These are phyloP conservation scores for Nannoperca australis DNA, from an alignment of 2,797 vertebrate genomes.

Conservation along the genomic window DNA sequence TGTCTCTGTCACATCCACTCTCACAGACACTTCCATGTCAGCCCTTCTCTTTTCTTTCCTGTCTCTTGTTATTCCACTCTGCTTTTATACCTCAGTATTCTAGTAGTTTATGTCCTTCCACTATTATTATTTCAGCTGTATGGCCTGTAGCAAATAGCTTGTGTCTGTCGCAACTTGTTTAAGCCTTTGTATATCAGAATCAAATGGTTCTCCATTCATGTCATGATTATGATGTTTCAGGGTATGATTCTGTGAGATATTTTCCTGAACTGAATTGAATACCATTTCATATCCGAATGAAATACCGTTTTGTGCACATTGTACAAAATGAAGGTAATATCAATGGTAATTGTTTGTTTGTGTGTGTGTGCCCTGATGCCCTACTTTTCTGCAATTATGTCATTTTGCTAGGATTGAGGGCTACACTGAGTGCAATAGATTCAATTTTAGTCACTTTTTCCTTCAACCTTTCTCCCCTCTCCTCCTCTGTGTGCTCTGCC, in stretches of 20 bases:
- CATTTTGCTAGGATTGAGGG: constrained; percentile 2
- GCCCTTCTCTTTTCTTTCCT: constrained; percentile 20
- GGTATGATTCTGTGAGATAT: neutral
- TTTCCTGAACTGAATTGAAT: neutral
- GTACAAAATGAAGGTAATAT: neutral
- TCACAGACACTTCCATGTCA: constrained; percentile 32
- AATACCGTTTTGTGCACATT: neutral
- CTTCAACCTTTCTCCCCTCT: neutral
- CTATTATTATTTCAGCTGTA: constrained; percentile 35
- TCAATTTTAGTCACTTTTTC: constrained; percentile 15
- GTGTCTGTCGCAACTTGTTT: constrained; percentile 25
- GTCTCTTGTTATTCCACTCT: neutral
- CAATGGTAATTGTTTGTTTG: neutral
- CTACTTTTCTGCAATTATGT: constrained; percentile 9
- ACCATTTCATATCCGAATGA: neutral
- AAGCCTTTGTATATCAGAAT: neutral
- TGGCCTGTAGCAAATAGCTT: neutral
- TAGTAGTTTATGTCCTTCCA: neutral
- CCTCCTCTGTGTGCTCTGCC: neutral
- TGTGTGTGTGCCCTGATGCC: neutral
- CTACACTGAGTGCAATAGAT: constrained; percentile 9
- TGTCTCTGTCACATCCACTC: constrained; percentile 66
- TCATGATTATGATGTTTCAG: neutral
- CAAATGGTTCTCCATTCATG: neutral
- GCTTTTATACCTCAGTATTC: constrained; percentile 15